Evolutionary conservation across 2,888 invertebrate genomes (phyloP).

Genomic region (Tachina grossa): DNA sequence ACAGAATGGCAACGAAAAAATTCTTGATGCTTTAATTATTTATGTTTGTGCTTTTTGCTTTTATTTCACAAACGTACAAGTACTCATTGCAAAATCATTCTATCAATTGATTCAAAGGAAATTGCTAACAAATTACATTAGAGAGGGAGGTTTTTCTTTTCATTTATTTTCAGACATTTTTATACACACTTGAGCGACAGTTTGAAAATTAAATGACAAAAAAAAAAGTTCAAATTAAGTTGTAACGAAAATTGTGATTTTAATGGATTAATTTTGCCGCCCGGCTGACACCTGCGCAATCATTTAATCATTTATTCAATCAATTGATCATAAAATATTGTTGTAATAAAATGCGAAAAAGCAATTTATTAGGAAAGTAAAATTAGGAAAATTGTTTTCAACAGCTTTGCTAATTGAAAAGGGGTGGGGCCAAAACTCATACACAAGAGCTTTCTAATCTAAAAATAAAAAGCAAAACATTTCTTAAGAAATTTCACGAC

Average conservation of each 20-base stretch:
- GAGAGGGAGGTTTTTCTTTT: not conserved
- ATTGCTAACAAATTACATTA: constrained; percentile 57
- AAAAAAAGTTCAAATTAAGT: not conserved
- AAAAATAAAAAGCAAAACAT: not conserved
- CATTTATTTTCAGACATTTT: not conserved
- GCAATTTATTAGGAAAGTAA: constrained; percentile 12
- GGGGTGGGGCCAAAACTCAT: not conserved
- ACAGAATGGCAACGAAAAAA: not conserved
- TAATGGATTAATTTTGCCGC: constrained; percentile 35
- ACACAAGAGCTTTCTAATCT: too few relatives aligned
- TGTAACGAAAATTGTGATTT: constrained; percentile 34
- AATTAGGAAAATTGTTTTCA: not conserved
- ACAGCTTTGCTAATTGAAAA: not conserved
- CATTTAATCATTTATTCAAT: constrained; percentile 51
- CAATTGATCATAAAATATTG: constrained; percentile 19
- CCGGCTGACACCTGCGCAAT: constrained; percentile 37
- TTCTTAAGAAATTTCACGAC: not conserved
- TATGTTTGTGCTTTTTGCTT: too few relatives aligned
- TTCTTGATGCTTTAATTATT: not conserved
- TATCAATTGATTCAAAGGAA: constrained; percentile 54
- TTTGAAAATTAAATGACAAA: not conserved
- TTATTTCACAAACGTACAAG: not conserved
- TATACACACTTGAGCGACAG: constrained; percentile 9
- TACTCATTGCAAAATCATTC: constrained; percentile 30
- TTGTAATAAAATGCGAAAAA: constrained; percentile 20